A percentile compares a stretch with the other conserved stretches of the same genome.
These are phyloP conservation scores for Microtus oregoni DNA, from an alignment of 2,113 vertebrate genomes.

Conservation along the genomic window DNA sequence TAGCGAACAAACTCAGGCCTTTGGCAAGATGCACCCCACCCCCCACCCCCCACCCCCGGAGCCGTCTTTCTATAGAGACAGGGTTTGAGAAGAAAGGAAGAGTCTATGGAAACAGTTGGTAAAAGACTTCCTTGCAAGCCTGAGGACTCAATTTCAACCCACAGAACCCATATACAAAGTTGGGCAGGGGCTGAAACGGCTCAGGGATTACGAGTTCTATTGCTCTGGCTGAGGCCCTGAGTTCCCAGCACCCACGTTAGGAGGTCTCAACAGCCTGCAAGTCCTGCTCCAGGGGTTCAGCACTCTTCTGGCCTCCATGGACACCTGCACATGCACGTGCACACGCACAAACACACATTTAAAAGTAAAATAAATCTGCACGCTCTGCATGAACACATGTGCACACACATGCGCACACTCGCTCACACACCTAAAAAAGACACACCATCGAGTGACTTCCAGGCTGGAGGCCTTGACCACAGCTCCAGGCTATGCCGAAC, in stretches of 20 bases:
- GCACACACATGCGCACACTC: too few species aligned
- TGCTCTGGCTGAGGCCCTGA: neutral
- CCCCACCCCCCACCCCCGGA: too few species aligned
- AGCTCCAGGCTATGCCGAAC: neutral
- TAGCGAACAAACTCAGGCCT: neutral
- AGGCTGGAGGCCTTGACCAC: fast-evolving
- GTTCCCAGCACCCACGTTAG: neutral
- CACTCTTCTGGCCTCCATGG: neutral
- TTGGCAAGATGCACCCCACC: neutral
- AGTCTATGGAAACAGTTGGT: neutral
- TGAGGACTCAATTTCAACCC: neutral
- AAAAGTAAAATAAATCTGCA: neutral
- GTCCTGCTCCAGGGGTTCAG: neutral
- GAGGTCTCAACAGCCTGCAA: neutral
- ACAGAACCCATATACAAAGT: neutral
- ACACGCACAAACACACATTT: neutral
- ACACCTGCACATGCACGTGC: neutral
- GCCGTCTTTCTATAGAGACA: neutral
- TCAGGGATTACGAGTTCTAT: neutral
- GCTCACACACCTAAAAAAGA: neutral
- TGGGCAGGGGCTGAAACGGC: neutral
- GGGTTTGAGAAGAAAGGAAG: neutral
- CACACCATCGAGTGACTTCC: neutral
- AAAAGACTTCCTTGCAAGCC: too few species aligned
- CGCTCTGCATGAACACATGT: neutral